A percentile compares a stretch with the other conserved stretches of the same genome.
Evolutionary conservation across 2,113 vertebrate species (phyloP).

Genomic region (Centrocercus urophasianus): DNA sequence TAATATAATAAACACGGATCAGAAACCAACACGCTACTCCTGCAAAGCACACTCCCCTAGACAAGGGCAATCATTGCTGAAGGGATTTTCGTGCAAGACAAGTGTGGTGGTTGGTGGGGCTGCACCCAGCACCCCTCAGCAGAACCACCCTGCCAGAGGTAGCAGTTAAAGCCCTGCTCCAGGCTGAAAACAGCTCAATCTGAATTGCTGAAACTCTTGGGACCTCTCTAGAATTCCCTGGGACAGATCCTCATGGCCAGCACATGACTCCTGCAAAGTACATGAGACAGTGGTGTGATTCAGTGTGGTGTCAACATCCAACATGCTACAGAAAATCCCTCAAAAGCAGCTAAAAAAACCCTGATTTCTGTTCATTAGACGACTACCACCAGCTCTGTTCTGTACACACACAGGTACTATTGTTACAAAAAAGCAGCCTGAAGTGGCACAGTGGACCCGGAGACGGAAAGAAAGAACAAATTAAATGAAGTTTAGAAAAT

Average conservation of each 20-base stretch:
- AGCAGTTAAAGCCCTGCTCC: not conserved
- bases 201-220: not conserved
- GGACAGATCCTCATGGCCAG: not conserved
- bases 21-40: not conserved
- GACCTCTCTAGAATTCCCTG: not conserved
- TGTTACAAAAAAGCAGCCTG: not conserved
- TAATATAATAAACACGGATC: not conserved
- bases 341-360: not conserved
- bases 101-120: no score
- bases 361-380: not conserved
- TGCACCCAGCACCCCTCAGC: not conserved
- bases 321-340: accelerated
- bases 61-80: not conserved
- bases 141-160: accelerated
- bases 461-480: not conserved
- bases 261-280: not conserved
- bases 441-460: not conserved
- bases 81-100: not conserved
- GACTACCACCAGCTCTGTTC: not conserved
- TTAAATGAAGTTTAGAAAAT: not conserved
- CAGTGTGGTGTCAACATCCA: not conserved
- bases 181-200: not conserved
- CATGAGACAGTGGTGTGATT: not conserved
- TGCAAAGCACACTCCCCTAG: not conserved
- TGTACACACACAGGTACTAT: not conserved